phyloP scores from a whole-genome alignment of 37 sponge, comb jelly and placozoan species.

The Eunapius fragilis region DNA sequence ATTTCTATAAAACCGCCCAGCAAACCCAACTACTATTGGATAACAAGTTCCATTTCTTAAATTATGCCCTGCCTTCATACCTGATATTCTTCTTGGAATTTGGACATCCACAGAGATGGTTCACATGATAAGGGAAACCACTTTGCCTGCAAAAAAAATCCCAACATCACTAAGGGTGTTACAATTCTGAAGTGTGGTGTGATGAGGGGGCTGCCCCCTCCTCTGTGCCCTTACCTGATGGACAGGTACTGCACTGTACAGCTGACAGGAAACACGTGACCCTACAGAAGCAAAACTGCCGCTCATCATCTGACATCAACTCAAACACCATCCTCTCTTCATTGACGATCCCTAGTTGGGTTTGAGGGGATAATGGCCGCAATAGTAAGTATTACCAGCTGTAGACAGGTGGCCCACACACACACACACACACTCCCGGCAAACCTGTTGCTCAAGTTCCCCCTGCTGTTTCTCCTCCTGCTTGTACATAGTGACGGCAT shows the following conservation, averaged over 20 bases:
- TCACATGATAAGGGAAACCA: constrained; percentile 31
- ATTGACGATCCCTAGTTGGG: constrained; percentile 41
- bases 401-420: constrained; percentile 1
- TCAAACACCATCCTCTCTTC: constrained; percentile 56
- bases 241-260: constrained; percentile 72
- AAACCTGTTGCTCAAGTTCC: constrained; percentile 40
- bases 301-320: constrained; percentile 76
- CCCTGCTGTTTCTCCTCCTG: constrained; percentile 38
- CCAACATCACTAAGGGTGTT: not conserved
- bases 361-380: not conserved
- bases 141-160: not conserved
- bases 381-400: not conserved
- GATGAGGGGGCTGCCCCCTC: too few relatives aligned
- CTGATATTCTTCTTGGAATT: constrained; percentile 31
- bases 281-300: constrained; percentile 83
- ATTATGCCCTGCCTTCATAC: constrained; percentile 9
- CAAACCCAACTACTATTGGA: too few relatives aligned
- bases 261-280: constrained; percentile 86
- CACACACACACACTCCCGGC: not conserved
- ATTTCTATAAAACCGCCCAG: too few relatives aligned
- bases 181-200: not conserved
- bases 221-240: constrained; percentile 56
- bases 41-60: too few relatives aligned
- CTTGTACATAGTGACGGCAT: constrained; percentile 47
- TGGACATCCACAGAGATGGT: constrained; percentile 41